A percentile compares a stretch with the other conserved stretches of the same genome.
phyloP scores from a whole-genome alignment of 2,113 vertebrate genomes.

The Aptenodytes forsteri region DNA sequence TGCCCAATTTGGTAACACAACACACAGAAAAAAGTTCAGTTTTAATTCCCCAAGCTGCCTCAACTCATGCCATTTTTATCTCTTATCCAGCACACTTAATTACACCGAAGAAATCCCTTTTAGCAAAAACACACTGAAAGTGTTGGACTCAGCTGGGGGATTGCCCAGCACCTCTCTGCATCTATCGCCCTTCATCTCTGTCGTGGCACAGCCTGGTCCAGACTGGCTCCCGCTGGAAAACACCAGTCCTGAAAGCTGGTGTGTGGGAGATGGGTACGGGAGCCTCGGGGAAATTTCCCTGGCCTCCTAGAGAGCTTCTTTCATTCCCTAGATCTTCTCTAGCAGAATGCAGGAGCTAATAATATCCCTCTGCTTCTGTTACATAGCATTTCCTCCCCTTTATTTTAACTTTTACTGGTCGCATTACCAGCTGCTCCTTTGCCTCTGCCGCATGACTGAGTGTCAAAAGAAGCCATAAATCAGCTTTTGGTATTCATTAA shows the following conservation, averaged over 20 bases:
- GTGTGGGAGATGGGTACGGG: neutral
- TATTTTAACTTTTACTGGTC: neutral
- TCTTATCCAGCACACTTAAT: neutral
- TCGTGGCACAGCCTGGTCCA: neutral
- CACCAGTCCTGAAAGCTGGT: neutral
- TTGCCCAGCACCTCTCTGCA: neutral
- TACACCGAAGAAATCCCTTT: neutral
- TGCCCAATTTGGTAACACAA: neutral
- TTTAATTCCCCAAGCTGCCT: neutral
- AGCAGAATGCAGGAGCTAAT: neutral
- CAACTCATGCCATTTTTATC: neutral
- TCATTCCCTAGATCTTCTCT: neutral
- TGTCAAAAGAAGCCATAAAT: constrained; percentile 4
- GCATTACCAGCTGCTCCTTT: constrained; percentile 27
- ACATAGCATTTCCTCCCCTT: constrained; percentile 19
- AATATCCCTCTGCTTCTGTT: neutral
- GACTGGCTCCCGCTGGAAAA: neutral
- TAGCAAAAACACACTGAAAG: neutral
- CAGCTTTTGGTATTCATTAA: neutral
- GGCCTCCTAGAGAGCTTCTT: neutral
- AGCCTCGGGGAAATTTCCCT: neutral
- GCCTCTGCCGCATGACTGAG: neutral
- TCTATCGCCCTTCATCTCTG: neutral
- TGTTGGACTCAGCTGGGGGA: neutral
- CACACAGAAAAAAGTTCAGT: accelerated